A percentile compares a stretch with the other conserved stretches of the same genome.
phyloP scores from a whole-genome alignment of 2,113 vertebrate species.

The Orycteropus afer region DNA sequence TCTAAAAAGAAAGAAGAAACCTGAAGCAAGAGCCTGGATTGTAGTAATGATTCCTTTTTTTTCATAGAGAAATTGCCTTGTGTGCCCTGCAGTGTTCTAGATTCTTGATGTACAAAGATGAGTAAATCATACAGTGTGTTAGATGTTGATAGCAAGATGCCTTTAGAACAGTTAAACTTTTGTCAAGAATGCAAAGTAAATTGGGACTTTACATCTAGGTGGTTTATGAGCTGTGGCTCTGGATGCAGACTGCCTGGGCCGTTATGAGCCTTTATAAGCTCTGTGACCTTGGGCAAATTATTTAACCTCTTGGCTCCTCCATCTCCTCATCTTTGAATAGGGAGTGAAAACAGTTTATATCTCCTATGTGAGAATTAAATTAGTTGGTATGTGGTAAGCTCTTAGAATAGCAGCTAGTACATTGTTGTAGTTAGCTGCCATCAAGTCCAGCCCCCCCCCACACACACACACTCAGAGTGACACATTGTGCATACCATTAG shows the following conservation, averaged over 20 bases:
- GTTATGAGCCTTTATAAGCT: background rate
- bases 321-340: background rate
- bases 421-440: no score
- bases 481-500: no score
- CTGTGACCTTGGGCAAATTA: background rate
- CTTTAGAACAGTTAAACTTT: background rate
- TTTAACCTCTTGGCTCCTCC: background rate
- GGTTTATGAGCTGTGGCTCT: background rate
- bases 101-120: accelerated
- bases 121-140: accelerated
- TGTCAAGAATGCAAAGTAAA: background rate
- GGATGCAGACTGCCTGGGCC: background rate
- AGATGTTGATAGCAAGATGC: background rate
- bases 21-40: background rate
- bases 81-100: accelerated
- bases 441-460: no score
- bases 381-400: background rate
- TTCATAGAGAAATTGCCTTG: accelerated
- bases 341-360: background rate
- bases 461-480: no score
- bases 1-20: background rate
- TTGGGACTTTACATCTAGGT: accelerated
- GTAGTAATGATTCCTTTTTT: accelerated
- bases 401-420: no score
- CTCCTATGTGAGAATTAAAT: background rate